Evolutionary conservation across 2,113 vertebrate species (phyloP).

Genomic region (Choloepus hoffmanni): DNA sequence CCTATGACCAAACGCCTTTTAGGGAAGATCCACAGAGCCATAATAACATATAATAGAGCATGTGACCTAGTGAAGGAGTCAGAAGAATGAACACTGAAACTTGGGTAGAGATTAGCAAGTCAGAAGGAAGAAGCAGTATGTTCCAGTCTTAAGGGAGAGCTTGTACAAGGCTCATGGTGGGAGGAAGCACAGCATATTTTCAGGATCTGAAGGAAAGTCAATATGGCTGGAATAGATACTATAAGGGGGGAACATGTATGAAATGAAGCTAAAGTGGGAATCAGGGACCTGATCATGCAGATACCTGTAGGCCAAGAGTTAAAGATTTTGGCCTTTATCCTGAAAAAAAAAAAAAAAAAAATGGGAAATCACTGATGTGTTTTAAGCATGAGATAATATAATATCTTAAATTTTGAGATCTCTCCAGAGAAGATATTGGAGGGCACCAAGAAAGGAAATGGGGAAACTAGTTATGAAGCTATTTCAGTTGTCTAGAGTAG

Average conservation of each 20-base stretch:
- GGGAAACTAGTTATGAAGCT: neutral
- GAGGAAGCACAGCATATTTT: neutral
- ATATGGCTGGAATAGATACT: neutral
- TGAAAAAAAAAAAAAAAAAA: neutral
- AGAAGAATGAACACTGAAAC: conserved; percentile 33
- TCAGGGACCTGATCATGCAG: neutral
- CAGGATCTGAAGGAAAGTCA: neutral
- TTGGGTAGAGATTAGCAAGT: neutral
- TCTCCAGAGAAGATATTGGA: neutral
- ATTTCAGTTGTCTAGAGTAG: neutral
- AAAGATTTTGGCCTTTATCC: conserved; percentile 15
- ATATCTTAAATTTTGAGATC: conserved; percentile 45
- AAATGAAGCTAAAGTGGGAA: neutral
- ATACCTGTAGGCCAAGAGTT: neutral
- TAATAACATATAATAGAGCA: neutral
- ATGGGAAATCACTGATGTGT: neutral
- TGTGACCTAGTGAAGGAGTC: neutral
- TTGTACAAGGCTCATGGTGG: neutral
- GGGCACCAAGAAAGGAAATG: neutral
- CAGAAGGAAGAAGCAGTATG: neutral
- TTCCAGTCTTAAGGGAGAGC: neutral
- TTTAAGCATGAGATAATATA: neutral
- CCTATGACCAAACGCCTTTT: neutral
- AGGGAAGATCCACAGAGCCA: neutral
- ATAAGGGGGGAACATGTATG: neutral